Conservation (phyloP, 2,113 vertebrate genomes). For the Apus apus region DNA sequence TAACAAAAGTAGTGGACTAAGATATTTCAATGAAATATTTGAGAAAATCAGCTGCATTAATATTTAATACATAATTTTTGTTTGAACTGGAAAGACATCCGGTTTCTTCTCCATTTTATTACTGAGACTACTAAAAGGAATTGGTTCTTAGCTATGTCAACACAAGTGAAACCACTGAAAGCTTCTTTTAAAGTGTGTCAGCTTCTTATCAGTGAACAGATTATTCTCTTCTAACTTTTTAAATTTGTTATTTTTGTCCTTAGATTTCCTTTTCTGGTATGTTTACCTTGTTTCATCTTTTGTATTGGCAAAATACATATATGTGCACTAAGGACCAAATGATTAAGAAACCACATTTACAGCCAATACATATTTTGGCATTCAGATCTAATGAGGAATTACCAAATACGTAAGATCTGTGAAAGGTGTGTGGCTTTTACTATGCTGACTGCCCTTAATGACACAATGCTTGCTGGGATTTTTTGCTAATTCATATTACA, state of each 20-base stretch:
- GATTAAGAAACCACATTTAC: not conserved
- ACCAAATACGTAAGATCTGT: not conserved
- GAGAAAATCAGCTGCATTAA: not conserved
- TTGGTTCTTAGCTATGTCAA: not conserved
- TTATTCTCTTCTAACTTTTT: not conserved
- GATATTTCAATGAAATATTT: not conserved
- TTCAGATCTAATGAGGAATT: not conserved
- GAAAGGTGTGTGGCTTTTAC: not conserved
- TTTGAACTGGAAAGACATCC: not conserved
- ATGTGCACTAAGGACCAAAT: not conserved
- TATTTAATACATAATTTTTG: not conserved
- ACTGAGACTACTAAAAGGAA: not conserved
- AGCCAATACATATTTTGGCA: not conserved
- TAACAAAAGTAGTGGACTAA: not conserved
- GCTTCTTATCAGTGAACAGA: not conserved
- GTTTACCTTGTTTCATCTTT: not conserved
- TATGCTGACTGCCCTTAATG: not conserved
- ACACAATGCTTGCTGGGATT: not conserved
- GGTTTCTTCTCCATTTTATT: not conserved
- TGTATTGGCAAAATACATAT: not conserved
- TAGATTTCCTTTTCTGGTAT: not conserved
- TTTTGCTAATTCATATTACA: not conserved
- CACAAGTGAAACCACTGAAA: not conserved
- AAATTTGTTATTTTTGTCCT: not conserved
- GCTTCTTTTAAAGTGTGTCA: not conserved